phyloP scores from a whole-genome alignment of 2,113 vertebrate genomes.

The Ammodytes marinus region DNA sequence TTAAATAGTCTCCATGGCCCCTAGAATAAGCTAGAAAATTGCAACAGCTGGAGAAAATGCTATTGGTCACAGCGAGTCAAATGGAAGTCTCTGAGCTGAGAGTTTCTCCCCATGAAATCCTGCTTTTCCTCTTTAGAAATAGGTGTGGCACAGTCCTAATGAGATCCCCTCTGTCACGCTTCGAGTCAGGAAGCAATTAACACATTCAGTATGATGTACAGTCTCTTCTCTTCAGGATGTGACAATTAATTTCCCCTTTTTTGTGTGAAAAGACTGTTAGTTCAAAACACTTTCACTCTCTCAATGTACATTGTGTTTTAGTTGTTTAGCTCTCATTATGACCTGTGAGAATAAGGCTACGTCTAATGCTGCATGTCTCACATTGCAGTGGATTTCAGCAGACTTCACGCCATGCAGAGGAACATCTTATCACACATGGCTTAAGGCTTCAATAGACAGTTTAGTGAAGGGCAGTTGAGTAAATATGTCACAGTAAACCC shows the following conservation, averaged over 20 bases:
- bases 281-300: slow-evolving; percentile 1
- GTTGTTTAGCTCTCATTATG: not conserved
- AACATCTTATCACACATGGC: slow-evolving; percentile 34
- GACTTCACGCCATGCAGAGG: slow-evolving; percentile 8
- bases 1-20: slow-evolving; percentile 72
- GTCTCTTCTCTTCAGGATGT: slow-evolving; percentile 15
- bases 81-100: slow-evolving; percentile 66
- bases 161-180: slow-evolving; percentile 54
- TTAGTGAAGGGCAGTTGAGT: slow-evolving; percentile 35
- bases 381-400: slow-evolving; percentile 1
- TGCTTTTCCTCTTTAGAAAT: slow-evolving; percentile 58
- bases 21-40: slow-evolving; percentile 77
- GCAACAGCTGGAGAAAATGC: slow-evolving; percentile 79
- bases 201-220: slow-evolving; percentile 44
- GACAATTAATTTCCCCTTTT: not conserved
- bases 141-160: slow-evolving; percentile 69
- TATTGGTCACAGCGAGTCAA: slow-evolving; percentile 80
- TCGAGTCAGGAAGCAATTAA: slow-evolving; percentile 66
- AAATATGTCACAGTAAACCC: slow-evolving; percentile 54
- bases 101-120: slow-evolving; percentile 72
- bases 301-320: not conserved
- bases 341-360: not conserved
- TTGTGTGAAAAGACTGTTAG: not conserved
- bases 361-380: slow-evolving; percentile 4
- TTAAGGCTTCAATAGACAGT: slow-evolving; percentile 28